A percentile compares a stretch with the other conserved stretches of the same genome.
These are phyloP conservation scores for Cuniculus paca DNA, from an alignment of 2,797 vertebrate species.

Conservation along the genomic window DNA sequence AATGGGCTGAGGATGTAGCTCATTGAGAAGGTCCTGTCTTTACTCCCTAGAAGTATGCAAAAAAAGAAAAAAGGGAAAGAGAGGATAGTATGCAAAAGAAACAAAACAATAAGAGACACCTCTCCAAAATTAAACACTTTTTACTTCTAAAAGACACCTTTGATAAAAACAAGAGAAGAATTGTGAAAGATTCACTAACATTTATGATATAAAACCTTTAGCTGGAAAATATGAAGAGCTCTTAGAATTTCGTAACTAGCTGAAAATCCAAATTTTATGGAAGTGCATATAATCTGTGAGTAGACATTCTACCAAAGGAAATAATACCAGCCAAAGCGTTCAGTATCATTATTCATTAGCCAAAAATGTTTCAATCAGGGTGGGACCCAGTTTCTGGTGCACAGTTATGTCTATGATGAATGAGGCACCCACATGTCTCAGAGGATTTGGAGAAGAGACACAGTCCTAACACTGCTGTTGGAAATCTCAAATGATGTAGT, in stretches of 20 bases:
- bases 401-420: too few relatives aligned
- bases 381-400: neutral
- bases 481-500: neutral
- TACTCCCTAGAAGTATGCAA: too few relatives aligned
- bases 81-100: neutral
- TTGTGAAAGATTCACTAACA: neutral
- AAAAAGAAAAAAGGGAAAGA: neutral
- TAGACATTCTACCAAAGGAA: neutral
- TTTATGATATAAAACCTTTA: neutral
- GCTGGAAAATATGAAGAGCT: neutral
- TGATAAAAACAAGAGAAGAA: neutral
- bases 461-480: neutral
- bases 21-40: too few relatives aligned
- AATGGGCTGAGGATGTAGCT: neutral
- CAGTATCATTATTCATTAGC: neutral
- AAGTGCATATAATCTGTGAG: neutral
- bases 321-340: neutral
- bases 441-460: neutral
- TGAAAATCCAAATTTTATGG: neutral
- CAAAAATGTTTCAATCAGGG: neutral
- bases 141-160: neutral
- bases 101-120: neutral
- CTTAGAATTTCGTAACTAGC: neutral
- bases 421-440: neutral
- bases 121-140: neutral